phyloP scores from a whole-genome alignment of 2,113 vertebrate genomes.

The Osmerus mordax region DNA sequence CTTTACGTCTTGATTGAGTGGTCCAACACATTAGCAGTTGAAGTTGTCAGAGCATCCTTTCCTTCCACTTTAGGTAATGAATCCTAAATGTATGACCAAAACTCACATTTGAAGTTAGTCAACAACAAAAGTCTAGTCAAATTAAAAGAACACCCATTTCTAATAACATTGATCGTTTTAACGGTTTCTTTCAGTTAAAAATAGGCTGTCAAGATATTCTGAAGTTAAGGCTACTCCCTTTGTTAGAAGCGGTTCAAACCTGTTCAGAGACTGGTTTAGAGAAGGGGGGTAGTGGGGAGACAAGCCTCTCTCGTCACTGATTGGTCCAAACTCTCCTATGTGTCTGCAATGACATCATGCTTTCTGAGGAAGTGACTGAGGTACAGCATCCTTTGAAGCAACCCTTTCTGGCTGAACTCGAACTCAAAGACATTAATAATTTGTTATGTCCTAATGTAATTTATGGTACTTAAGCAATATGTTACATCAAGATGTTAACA shows the following conservation, averaged over 20 bases:
- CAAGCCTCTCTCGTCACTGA: constrained; percentile 68
- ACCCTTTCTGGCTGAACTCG: no score
- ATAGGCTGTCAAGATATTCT: constrained; percentile 25
- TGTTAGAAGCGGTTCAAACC: constrained; percentile 99
- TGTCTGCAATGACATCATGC: constrained; percentile 83
- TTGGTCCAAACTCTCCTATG: constrained; percentile 77
- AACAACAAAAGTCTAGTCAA: no score
- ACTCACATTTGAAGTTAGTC: no score
- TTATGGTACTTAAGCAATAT: neutral
- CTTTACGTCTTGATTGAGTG: no score
- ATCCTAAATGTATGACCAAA: no score
- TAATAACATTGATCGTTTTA: neutral
- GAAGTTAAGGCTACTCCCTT: constrained; percentile 87
- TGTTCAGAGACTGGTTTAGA: constrained; percentile 87
- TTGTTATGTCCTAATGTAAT: neutral
- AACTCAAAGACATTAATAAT: no score
- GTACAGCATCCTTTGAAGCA: no score
- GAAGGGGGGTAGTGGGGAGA: constrained; percentile 59
- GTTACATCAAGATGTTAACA: neutral
- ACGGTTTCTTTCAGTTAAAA: neutral
- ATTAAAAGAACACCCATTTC: neutral
- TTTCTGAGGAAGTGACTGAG: constrained; percentile 42
- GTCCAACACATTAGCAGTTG: no score
- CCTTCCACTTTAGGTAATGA: no score
- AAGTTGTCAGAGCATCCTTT: no score